A percentile compares a stretch with the other conserved stretches of the same genome.
These are phyloP conservation scores for Clivina fossor DNA, from an alignment of 2,888 invertebrate species.

Conservation along the genomic window DNA sequence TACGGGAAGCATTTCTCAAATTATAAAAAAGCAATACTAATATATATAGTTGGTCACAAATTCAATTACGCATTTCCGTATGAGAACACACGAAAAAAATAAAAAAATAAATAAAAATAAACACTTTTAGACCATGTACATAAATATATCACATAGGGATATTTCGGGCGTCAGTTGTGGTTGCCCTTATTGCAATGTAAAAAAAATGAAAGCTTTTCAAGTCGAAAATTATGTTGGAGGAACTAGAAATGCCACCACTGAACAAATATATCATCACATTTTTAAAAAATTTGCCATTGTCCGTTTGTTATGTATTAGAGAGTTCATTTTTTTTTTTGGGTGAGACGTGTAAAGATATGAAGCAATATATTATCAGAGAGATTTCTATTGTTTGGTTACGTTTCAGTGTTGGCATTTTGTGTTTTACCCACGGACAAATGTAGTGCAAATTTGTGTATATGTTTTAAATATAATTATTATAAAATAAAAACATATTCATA, in stretches of 20 bases:
- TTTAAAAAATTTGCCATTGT: too few relatives aligned
- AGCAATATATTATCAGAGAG: too few relatives aligned
- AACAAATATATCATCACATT: neutral
- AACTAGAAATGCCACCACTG: constrained; percentile 8
- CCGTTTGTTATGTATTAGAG: neutral
- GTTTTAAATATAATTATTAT: constrained; percentile 50
- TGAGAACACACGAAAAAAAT: constrained; percentile 6
- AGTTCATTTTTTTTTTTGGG: neutral
- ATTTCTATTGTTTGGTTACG: constrained; percentile 11
- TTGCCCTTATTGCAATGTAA: constrained; percentile 26
- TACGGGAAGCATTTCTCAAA: too few relatives aligned
- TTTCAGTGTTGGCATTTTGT: constrained; percentile 25
- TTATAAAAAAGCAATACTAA: constrained; percentile 24
- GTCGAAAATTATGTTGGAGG: constrained; percentile 15
- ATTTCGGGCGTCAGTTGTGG: constrained; percentile 3
- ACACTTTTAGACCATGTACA: constrained; percentile 27
- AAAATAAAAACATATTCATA: constrained; percentile 53
- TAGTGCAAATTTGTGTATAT: constrained; percentile 48
- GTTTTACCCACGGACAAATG: constrained; percentile 19
- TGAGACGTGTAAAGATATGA: neutral
- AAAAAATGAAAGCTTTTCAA: constrained; percentile 22
- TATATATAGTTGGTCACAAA: constrained; percentile 15
- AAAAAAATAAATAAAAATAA: constrained; percentile 13
- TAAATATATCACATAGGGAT: constrained; percentile 24
- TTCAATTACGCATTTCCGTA: constrained; percentile 7